phyloP scores from a whole-genome alignment of 2,888 invertebrate genomes.

The Carabus problematicus region DNA sequence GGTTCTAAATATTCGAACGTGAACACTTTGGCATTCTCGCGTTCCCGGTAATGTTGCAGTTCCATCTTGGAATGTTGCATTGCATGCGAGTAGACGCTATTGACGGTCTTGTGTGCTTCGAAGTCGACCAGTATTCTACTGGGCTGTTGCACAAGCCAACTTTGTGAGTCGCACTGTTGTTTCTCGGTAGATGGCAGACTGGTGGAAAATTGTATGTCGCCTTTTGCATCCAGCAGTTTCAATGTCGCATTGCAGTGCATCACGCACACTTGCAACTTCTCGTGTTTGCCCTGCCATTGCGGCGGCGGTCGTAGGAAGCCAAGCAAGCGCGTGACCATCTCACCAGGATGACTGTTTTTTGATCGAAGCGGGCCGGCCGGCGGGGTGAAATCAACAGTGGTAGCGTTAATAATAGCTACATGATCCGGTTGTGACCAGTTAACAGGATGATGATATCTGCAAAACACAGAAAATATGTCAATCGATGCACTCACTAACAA shows the following conservation, averaged over 20 bases:
- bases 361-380: conserved; percentile 72
- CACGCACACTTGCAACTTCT: conserved; percentile 78
- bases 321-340: conserved; percentile 76
- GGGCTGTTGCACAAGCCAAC: conserved; percentile 61
- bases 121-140: conserved; percentile 59
- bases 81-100: conserved; percentile 51
- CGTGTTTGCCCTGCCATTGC: conserved; percentile 72
- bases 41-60: conserved; percentile 74
- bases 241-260: conserved; percentile 78
- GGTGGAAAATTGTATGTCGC: conserved; percentile 62
- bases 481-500: too few relatives aligned
- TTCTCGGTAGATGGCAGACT: conserved; percentile 73
- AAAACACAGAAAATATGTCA: neutral
- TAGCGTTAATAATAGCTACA: conserved; percentile 85
- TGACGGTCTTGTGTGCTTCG: conserved; percentile 59
- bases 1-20: conserved; percentile 91
- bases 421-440: conserved; percentile 89
- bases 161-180: conserved; percentile 73
- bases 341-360: conserved; percentile 73
- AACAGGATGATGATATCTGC: conserved; percentile 82
- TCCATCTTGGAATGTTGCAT: conserved; percentile 82
- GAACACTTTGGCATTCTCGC: conserved; percentile 80
- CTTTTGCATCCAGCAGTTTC: conserved; percentile 61
- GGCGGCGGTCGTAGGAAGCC: conserved; percentile 85
- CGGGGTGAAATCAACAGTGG: conserved; percentile 79